Evolutionary conservation across 2,888 invertebrate species (phyloP), one percentile per base, ranked within the genome.

Genomic region (Acleris holmiana): DNA sequence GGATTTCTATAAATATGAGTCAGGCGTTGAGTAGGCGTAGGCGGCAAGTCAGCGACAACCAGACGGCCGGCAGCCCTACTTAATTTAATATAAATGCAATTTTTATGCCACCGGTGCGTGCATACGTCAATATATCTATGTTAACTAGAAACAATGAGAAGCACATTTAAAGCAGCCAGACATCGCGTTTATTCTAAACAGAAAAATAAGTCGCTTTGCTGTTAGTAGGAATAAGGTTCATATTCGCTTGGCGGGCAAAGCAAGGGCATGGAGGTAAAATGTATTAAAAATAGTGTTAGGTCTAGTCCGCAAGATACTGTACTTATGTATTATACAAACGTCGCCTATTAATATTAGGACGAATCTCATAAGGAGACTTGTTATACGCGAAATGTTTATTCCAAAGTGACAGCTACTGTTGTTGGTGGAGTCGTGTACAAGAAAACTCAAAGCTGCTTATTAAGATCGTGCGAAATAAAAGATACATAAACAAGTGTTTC

Each of bases 91-190:
- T 51, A 35, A 51, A 18, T 18, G 13, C 51, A 13, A 13, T 18
- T 51, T 51, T 44, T 44, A 44, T 17, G 51, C 35, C 29, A 13
- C 51, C 51, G n/a, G 15, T 41, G 54, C 21, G 15, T 41, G 54
- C 21, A 35, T 10, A 41, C 61, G n/a, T 23, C 61, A n/a, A 35
- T 35, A 17, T 23, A 51, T 57, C 23, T 23, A 51, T 57, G 63
- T 35, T 47, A 51, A 63, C 44, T n/a, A 35, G 17, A 23, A 7
- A n/a, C 40, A 44, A 55, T 50, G 15, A 35, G n/a, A 46, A 35
- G 57, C 35, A 63, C 57, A 57, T 63, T 57, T 47, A 49, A 63
- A 51, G 46, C 62, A 46, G 21, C 56, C 62, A 63, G 63, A 57
- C 63, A 51, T 7, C 6, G 41, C 55, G 29, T 25, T 19, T 18